These are phyloP conservation scores for Microctonus brassicae DNA, from an alignment of 2,888 invertebrate genomes.

Conservation along the genomic window DNA sequence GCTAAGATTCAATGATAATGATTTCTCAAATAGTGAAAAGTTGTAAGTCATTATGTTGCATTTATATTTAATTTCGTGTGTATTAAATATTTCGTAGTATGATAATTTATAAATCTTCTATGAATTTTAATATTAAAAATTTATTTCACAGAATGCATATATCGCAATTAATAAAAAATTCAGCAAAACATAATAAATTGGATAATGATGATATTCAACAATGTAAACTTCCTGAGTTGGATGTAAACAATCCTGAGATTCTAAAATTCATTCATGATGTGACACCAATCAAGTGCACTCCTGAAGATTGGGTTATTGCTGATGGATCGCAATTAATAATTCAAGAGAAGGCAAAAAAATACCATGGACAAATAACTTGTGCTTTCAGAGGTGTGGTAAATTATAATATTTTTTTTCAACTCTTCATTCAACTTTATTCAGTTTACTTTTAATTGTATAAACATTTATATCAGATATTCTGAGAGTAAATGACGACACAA, in stretches of 20 bases:
- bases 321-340: constrained; percentile 72
- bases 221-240: constrained; percentile 78
- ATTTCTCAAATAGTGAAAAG: constrained; percentile 56
- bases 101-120: not conserved
- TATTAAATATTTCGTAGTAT: too few species aligned
- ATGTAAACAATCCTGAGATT: constrained; percentile 80
- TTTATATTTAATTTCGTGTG: not conserved
- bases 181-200: constrained; percentile 48
- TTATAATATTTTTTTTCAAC: not conserved
- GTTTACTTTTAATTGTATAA: not conserved
- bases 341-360: constrained; percentile 69
- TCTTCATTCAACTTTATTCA: not conserved
- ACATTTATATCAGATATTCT: constrained; percentile 79
- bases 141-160: constrained; percentile 56
- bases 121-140: too few species aligned
- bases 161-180: constrained; percentile 60
- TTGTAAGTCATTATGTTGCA: constrained; percentile 54
- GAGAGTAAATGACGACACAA: constrained; percentile 76
- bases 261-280: constrained; percentile 78
- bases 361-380: constrained; percentile 67
- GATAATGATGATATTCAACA: constrained; percentile 63
- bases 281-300: constrained; percentile 77
- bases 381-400: constrained; percentile 60
- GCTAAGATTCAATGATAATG: constrained; percentile 48
- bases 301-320: constrained; percentile 82